A percentile compares a stretch with the other conserved stretches of the same genome.
phyloP scores from a whole-genome alignment of 2,113 vertebrate species.

The Ictalurus punctatus region DNA sequence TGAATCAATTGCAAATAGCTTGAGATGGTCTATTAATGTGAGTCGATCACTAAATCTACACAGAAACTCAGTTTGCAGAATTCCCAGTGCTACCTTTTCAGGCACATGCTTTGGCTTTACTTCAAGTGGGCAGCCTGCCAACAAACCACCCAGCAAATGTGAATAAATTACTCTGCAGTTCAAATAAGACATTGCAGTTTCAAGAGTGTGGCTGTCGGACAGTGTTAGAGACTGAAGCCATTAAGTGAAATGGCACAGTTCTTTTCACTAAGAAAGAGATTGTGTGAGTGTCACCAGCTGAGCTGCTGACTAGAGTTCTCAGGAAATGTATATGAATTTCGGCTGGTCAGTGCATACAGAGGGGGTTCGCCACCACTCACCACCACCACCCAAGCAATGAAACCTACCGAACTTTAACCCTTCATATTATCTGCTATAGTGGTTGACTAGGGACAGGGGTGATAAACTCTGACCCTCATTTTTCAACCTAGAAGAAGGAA shows the following conservation, averaged over 20 bases:
- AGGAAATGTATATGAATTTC: conserved; percentile 31
- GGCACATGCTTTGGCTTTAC: conserved; percentile 67
- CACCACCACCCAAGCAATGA: conserved; percentile 42
- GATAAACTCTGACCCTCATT: conserved; percentile 57
- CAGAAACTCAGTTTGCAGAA: conserved; percentile 46
- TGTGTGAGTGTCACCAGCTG: conserved; percentile 19
- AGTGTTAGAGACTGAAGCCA: neutral
- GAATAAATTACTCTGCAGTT: conserved; percentile 63
- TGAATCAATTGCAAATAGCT: conserved; percentile 10
- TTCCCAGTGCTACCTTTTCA: conserved; percentile 54
- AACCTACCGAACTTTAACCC: conserved; percentile 53
- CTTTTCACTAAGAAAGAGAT: neutral
- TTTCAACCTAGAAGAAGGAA: conserved; percentile 47
- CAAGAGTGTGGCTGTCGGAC: conserved; percentile 57
- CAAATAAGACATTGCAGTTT: conserved; percentile 62
- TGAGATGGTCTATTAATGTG: conserved; percentile 22
- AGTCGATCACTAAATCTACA: conserved; percentile 36
- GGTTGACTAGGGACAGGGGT: conserved; percentile 41
- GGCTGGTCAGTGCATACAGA: conserved; percentile 26
- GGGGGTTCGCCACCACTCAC: conserved; percentile 27
- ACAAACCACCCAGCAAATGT: conserved; percentile 67
- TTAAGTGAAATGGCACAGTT: conserved; percentile 11
- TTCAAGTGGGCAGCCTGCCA: conserved; percentile 60
- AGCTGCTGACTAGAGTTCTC: conserved; percentile 2
- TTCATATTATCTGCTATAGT: conserved; percentile 51